Evolutionary conservation across 2,797 vertebrate genomes (phyloP).

Genomic region (Cynopterus sphinx): DNA sequence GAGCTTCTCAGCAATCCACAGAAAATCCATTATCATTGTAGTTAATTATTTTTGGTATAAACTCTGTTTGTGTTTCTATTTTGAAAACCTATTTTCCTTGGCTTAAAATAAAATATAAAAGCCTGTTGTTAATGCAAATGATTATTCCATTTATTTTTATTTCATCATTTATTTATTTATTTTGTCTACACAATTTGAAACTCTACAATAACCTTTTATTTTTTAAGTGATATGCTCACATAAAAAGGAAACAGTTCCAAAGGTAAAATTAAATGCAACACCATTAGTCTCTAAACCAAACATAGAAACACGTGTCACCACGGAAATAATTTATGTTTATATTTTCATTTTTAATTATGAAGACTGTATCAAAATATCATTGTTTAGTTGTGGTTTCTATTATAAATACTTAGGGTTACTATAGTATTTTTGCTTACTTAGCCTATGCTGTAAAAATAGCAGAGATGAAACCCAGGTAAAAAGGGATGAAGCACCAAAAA

Average conservation of each 20-base stretch:
- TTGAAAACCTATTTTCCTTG: background rate
- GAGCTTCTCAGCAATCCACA: background rate
- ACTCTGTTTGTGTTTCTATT: background rate
- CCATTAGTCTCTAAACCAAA: background rate
- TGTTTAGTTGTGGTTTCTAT: background rate
- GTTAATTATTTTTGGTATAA: conserved; percentile 8
- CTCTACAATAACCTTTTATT: background rate
- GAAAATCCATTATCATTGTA: conserved; percentile 20
- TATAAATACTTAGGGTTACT: background rate
- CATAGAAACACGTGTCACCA: background rate
- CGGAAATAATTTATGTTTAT: background rate
- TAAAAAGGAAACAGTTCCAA: background rate
- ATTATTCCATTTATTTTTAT: background rate
- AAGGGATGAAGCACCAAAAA: background rate
- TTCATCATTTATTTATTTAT: background rate
- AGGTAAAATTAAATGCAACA: background rate
- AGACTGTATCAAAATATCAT: background rate
- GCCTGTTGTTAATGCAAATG: background rate
- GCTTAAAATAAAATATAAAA: background rate
- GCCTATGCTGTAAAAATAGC: background rate
- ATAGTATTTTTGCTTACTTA: background rate
- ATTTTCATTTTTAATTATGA: background rate
- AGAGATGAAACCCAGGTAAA: background rate
- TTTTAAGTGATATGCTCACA: background rate
- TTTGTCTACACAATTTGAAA: background rate